Evolutionary conservation across 2,797 vertebrate species (phyloP), one percentile per base, ranked within the genome.

Genomic region (Pachyuromys duprasi): DNA sequence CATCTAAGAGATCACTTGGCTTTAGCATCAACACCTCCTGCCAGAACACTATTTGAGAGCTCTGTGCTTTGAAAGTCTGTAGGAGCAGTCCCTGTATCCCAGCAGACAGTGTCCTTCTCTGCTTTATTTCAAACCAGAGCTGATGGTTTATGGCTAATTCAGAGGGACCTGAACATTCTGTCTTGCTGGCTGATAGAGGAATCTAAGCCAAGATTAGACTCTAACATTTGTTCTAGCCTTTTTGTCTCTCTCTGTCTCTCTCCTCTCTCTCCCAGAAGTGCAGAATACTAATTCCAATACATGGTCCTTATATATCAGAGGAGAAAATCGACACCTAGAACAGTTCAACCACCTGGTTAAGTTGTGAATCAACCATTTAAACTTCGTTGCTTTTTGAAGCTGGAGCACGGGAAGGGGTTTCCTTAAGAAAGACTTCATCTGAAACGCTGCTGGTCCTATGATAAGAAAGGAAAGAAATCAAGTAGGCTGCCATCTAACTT

Each of bases 51-150:
- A 39, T 60, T 65, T 17, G 24, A 88, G 53, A 63, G 12, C 49
- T 57, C 55, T 14, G 15, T 74, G 33, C 57, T 75, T 39, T 42
- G 69, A 18, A 26, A 53, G 42, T 69, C 42, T 57, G 20, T 33
- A 92, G 53, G 26, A 70, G 26, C 28, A 49, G 70, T 53, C 26
- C 9, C 42, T 2, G 63, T 0, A 26, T n/a, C 49, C 53, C 49
- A 2, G 17, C 8, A 39, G 42, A 63, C 0, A 36, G 20, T 6
- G 20, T 42, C 81, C 72, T 87, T 90, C 63, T 94, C 24, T 63
- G 55, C 33, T 92, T 81, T 49, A 53, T 78, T 94, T 90, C 42
- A 69, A 90, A 74, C 55, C 65, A 18, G 62, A 80, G n/a, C 72
- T 83, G 31, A 39, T 76, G 45, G 49, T 14, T 67, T 57, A 28